A percentile compares a stretch with the other conserved stretches of the same genome.
These are phyloP conservation scores for Potorous gilbertii DNA, from an alignment of 2,797 vertebrate species.

Conservation along the genomic window DNA sequence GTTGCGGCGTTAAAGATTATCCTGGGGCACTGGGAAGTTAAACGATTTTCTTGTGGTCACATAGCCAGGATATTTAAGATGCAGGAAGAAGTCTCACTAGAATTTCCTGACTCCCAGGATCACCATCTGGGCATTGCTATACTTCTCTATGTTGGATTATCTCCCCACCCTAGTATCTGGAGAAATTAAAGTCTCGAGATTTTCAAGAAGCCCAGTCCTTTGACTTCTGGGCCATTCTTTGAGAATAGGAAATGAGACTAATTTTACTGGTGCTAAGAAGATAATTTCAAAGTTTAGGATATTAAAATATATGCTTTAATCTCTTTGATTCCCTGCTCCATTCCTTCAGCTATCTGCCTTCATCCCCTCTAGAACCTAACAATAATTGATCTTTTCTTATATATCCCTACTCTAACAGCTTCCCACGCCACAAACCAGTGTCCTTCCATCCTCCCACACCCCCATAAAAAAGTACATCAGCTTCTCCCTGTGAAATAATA, in stretches of 20 bases:
- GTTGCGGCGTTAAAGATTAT: background rate
- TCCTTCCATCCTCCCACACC: background rate
- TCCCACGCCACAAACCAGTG: background rate
- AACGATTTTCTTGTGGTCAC: background rate
- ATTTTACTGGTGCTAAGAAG: background rate
- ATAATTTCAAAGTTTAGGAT: background rate
- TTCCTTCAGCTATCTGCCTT: background rate
- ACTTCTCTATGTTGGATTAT: background rate
- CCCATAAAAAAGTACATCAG: background rate
- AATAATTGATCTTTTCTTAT: background rate
- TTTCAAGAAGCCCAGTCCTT: too few species aligned
- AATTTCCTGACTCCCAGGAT: background rate
- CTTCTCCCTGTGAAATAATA: constrained; percentile 15
- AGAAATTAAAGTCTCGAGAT: background rate
- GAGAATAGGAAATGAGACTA: background rate
- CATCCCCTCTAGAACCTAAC: background rate
- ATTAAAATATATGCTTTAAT: background rate
- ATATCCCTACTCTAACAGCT: background rate
- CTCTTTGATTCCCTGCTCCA: background rate
- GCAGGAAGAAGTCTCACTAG: background rate
- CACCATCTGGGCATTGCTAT: background rate
- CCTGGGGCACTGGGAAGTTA: background rate
- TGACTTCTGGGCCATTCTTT: background rate
- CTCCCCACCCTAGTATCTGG: background rate
- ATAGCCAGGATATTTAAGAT: background rate